Conservation (phyloP, 1,140 invertebrate genomes). For the Drosophila ananassae region DNA sequence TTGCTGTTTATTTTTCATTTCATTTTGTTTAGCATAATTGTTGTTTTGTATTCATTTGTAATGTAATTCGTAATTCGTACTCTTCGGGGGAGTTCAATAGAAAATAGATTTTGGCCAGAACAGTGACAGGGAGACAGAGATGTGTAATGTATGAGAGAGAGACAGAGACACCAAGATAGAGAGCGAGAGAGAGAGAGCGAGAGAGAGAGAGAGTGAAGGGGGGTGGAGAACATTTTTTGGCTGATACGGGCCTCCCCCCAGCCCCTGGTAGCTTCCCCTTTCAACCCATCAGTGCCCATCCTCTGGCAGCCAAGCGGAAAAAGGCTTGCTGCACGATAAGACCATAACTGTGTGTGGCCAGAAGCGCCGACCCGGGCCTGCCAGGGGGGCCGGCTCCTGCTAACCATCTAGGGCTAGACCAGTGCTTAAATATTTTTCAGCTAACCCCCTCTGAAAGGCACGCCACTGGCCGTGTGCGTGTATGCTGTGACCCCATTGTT, state of each 20-base stretch:
- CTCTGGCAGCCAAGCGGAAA: conserved; percentile 61
- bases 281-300: conserved; percentile 8
- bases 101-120: background rate
- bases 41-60: conserved; percentile 27
- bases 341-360: conserved; percentile 35
- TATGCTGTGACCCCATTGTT: conserved; percentile 49
- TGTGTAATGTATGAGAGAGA: conserved; percentile 3
- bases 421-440: background rate
- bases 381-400: background rate
- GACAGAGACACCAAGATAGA: conserved; percentile 10
- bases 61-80: background rate
- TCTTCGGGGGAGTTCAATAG: background rate
- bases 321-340: conserved; percentile 78
- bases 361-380: background rate
- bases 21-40: conserved; percentile 27
- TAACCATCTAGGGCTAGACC: no score
- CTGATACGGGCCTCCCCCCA: conserved; percentile 40
- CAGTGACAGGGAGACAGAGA: conserved; percentile 26
- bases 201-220: background rate
- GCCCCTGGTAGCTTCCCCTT: conserved; percentile 8
- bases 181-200: background rate
- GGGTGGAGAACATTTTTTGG: background rate
- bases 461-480: background rate
- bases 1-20: conserved; percentile 17
- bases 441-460: background rate